phyloP scores from a whole-genome alignment of 2,797 vertebrate species.

The Oreonectes daqikongensis region DNA sequence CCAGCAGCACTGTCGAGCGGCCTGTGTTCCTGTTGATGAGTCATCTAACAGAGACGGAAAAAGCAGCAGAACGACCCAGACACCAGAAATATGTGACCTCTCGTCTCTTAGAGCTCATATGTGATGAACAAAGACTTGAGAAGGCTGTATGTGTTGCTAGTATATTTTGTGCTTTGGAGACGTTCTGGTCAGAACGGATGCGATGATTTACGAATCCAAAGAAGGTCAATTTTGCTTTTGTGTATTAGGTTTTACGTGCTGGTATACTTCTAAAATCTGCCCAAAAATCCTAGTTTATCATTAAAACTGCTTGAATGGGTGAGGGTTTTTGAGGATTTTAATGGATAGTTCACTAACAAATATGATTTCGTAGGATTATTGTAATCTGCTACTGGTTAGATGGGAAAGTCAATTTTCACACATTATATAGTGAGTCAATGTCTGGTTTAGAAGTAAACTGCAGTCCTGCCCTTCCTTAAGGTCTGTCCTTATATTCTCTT shows the following conservation, averaged over 20 bases:
- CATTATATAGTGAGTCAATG: conserved; percentile 7
- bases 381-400: not conserved
- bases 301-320: too few species aligned
- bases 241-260: not conserved
- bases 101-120: not conserved
- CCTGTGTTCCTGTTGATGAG: conserved; percentile 46
- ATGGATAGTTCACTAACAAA: too few species aligned
- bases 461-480: conserved; percentile 9
- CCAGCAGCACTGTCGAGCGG: conserved; percentile 17
- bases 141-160: not conserved
- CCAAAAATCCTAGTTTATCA: not conserved
- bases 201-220: too few species aligned
- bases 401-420: not conserved
- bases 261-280: not conserved
- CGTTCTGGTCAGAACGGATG: not conserved
- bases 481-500: conserved; percentile 8
- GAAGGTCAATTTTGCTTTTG: not conserved
- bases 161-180: not conserved
- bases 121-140: too few species aligned
- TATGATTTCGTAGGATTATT: too few species aligned
- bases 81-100: not conserved
- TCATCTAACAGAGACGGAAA: conserved; percentile 56
- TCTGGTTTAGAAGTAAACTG: not conserved
- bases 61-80: conserved; percentile 50
- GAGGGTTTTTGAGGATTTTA: too few species aligned